Evolutionary conservation across 2,113 vertebrate genomes (phyloP), one percentile per base, ranked within the genome.

Genomic region (Leucoraja erinaceus): DNA sequence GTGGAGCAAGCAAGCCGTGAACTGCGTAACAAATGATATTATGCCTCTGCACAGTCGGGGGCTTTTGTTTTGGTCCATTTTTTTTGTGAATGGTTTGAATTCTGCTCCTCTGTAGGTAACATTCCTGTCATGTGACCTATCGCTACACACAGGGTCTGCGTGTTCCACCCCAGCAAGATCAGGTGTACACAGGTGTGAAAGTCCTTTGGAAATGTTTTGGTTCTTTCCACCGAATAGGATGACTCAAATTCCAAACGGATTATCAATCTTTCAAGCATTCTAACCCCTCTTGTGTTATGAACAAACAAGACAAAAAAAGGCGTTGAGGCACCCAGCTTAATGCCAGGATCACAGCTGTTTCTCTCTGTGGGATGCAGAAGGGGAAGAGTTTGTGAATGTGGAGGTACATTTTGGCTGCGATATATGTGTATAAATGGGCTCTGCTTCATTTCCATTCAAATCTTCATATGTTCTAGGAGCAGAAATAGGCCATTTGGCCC

Each of bases 131-230:
- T 91, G 88, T 91, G 90, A 91, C 33, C 68, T 47, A 70, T 72
- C 63, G 11, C 63, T 11, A 33, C 66, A 72, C 14, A 33, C 54
- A 70, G 33, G 20, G 66, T 33, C 25, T 38, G 11, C 0, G 90
- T 0, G 22, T 54, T 33, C 20, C 31, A 38, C 31, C 66, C 2
- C 25, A 70, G 90, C 28, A 66, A 88, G 90, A 70, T 91, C 90
- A 72, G 68, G 90, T 91, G 38, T 91, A 70, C 90, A 38, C 90
- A 91, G 90, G 90, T 91, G 90, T 91, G 90, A 91, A 91, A 72
- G 90, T 54, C 90, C 72, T 91, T 70, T 54, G 72, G 66, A 72
- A 70, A 91, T 72, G 66, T 72, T 91, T 91, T 91, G 20, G 47
- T 72, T 91, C 66, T 72, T 91, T 91, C 68, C 68, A 91, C 66